Evolutionary conservation across 2,113 vertebrate species (phyloP).

Genomic region (Ictalurus punctatus): DNA sequence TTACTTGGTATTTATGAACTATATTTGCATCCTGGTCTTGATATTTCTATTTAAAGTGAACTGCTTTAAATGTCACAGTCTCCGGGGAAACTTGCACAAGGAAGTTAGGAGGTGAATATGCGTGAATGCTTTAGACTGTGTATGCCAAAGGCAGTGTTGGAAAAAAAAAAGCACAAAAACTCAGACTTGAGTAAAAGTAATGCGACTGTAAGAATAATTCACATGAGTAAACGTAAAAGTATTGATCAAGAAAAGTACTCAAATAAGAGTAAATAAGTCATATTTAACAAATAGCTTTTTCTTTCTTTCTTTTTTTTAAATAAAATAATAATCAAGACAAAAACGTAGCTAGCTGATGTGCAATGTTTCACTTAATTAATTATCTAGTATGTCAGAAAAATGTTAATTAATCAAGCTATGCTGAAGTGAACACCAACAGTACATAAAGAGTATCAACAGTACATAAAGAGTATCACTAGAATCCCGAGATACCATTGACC

Average conservation of each 20-base stretch:
- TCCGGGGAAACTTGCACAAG: neutral
- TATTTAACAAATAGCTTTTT: neutral
- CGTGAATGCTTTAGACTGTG: neutral
- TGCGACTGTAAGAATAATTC: too few relatives aligned
- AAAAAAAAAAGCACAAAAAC: neutral
- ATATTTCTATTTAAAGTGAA: constrained; percentile 27
- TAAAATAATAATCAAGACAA: neutral
- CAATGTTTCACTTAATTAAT: neutral
- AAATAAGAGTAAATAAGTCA: neutral
- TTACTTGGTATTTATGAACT: neutral
- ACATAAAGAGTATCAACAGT: neutral
- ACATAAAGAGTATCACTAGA: too few relatives aligned
- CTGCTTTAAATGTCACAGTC: constrained; percentile 39
- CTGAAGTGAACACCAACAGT: neutral
- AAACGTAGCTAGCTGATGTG: neutral
- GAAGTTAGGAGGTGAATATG: neutral
- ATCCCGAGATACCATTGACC: too few relatives aligned
- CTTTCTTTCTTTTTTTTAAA: neutral
- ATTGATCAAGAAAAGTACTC: neutral
- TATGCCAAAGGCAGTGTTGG: neutral
- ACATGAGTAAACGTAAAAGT: neutral
- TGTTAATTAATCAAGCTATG: neutral
- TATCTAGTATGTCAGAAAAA: neutral
- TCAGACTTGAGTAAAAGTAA: neutral
- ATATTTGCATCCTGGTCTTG: constrained; percentile 16